phyloP scores from a whole-genome alignment of 64 coral and sea anemone species.

The Montipora cactus region DNA sequence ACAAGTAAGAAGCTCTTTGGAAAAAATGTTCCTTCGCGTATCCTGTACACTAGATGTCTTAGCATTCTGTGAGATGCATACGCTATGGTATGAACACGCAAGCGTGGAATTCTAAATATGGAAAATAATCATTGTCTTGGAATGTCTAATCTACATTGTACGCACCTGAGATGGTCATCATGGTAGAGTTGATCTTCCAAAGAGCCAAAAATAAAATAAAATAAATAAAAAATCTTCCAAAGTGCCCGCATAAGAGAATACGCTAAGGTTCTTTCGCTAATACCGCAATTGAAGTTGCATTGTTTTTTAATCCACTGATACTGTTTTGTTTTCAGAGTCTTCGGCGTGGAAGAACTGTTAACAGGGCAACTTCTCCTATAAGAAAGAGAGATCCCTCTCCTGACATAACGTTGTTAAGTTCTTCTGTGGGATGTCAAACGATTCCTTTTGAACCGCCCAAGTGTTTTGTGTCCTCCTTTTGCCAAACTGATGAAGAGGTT shows the following conservation, averaged over 20 bases:
- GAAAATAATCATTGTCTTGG: no score
- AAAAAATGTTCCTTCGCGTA: not conserved
- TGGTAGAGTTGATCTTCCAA: no score
- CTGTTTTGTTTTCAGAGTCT: slow-evolving; percentile 9
- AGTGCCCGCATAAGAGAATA: no score
- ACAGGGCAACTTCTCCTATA: slow-evolving; percentile 15
- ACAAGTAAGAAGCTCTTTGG: no score
- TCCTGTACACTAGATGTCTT: not conserved
- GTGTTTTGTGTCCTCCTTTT: not conserved
- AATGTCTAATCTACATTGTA: no score
- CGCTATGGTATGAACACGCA: not conserved
- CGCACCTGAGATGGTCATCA: no score
- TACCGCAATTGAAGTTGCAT: no score
- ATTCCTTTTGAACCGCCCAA: not conserved
- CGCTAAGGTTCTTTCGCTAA: no score
- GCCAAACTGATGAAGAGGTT: slow-evolving; percentile 36
- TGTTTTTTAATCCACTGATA: not conserved
- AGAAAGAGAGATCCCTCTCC: not conserved
- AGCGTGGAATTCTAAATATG: no score
- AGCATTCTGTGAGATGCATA: not conserved
- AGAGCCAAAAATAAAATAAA: no score
- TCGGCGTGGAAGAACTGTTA: slow-evolving; percentile 28
- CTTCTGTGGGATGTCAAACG: slow-evolving; percentile 30
- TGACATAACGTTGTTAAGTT: not conserved
- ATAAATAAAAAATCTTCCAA: no score